Evolutionary conservation across 2,888 invertebrate species (phyloP), one percentile per base, ranked within the genome.

Genomic region (Zygothrica quintamaculata): DNA sequence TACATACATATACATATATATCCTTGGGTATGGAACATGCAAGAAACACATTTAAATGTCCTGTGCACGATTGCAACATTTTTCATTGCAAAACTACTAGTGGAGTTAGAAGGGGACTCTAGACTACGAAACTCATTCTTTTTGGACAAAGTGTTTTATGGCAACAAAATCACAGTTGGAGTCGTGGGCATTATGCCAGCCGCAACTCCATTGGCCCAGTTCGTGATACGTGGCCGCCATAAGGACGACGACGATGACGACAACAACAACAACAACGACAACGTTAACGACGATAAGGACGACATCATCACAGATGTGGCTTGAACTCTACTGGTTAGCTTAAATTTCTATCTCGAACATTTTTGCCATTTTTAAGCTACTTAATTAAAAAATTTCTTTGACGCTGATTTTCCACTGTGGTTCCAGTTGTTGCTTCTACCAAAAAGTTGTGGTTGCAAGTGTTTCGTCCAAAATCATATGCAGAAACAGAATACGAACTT

Each of bases 321-420:
- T 9, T 40, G 25, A 39, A 65, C 44, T 34, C 61, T 52, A 61
- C 44, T 43, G 51, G 55, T 71, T n/a, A n/a, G n/a, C n/a, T n/a
- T n/a, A n/a, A n/a, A n/a, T n/a, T n/a, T n/a, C n/a, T 8, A 11
- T n/a, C 43, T 8, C 13, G 13, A 34, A 9, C 36, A 29, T 16
- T 12, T 48, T 25, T 44, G 22, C 50, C 55, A 48, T 53, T 69
- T 67, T 65, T 65, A 68, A 58, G 71, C 61, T 60, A 71, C 84
- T 82, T 82, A 85, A 85, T 84, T 85, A 82, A 77, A 85, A 82
- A 82, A n/a, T n/a, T 79, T 77, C 72, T 64, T 76, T 74, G 59
- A 36, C 65, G 55, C 56, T 71, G 66, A 67, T 73, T 77, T 77
- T 47, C 51, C 57, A 39, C 48, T 70, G 31, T 48, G 18, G 46